Base-by-base conservation (phyloP, 1,140 invertebrate species). In the Drosophila varians region DNA sequence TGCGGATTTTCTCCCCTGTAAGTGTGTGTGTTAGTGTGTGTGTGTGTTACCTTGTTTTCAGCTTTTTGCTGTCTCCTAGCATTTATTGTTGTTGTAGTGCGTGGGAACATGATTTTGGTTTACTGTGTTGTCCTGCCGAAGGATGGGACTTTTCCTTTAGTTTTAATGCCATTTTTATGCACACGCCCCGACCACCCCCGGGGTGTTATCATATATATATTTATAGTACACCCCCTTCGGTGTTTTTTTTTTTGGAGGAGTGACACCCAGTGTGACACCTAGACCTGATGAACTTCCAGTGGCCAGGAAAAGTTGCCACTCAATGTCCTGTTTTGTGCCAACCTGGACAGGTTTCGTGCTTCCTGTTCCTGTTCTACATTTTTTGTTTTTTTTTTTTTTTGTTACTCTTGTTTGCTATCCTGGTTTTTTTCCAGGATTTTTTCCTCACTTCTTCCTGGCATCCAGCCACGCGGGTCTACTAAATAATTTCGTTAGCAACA, bases 121-220 rank as follows among this genome's bases (percentile, higher is more conserved):
- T 62, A 31, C 28, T 31, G 28, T 28, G 8, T 31, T 9, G 3
- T 52, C 48, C 40, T 38, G 36, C 6, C 12, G 18, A 8, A 25
- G 23, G 42, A 9, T n/a, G 45, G 45, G 36, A 56, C 54, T 56
- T 71, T 75, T 45, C 16, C 61, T 64, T 77, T 47, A 57, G 55
- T 65, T 69, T 70, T 77, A 82, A 82, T 74, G 69, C 66, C 51
- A 77, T 77, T 82, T 65, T 82, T 74, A 64, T 77, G 61, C 53
- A 60, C 54, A 57, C 16, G 9, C 11, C 4, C 25, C 25, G 11
- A 9, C n/a, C 9, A 31, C 9, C 9, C 28, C 9, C 9, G 4
- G n/a, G n/a, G n/a, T n/a, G n/a, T n/a, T n/a, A n/a, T n/a, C 26
- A 28, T 31, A 31, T 31, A 28, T 9, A 28, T 31, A 31, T 14